These are phyloP conservation scores for Synanthedon formicaeformis DNA, from an alignment of 2,888 invertebrate genomes.

Conservation along the genomic window DNA sequence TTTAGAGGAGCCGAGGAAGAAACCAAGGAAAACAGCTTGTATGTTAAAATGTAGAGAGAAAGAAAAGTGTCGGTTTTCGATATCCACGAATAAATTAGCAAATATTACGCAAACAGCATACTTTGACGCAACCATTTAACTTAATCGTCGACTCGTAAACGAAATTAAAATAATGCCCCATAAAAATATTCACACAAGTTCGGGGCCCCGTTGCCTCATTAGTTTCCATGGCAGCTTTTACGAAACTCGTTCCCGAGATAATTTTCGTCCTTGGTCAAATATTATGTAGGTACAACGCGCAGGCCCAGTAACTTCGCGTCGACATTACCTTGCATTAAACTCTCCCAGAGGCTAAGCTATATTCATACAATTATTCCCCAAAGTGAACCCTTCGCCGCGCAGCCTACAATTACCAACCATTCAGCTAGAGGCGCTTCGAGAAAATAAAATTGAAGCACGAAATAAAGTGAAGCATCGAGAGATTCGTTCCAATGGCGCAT, in stretches of 20 bases:
- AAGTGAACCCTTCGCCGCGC: conserved; percentile 57
- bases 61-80: no score
- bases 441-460: conserved; percentile 56
- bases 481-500: conserved; percentile 43
- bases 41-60: no score
- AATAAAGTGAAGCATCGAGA: conserved; percentile 49
- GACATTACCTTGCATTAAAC: conserved; percentile 62
- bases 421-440: conserved; percentile 48
- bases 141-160: conserved; percentile 20
- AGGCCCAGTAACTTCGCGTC: conserved; percentile 42
- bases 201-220: conserved; percentile 59
- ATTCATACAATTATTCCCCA: conserved; percentile 65
- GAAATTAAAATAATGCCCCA: conserved; percentile 57
- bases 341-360: conserved; percentile 58
- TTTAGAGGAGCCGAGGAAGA: no score
- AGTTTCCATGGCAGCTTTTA: conserved; percentile 58
- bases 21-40: no score
- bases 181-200: conserved; percentile 56
- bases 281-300: conserved; percentile 35
- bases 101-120: neutral
- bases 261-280: conserved; percentile 63
- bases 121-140: neutral
- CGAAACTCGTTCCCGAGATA: conserved; percentile 61
- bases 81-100: no score
- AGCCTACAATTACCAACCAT: conserved; percentile 66